Evolutionary conservation across 2,888 invertebrate species (phyloP).

Genomic region (Zaprionus lineosus): DNA sequence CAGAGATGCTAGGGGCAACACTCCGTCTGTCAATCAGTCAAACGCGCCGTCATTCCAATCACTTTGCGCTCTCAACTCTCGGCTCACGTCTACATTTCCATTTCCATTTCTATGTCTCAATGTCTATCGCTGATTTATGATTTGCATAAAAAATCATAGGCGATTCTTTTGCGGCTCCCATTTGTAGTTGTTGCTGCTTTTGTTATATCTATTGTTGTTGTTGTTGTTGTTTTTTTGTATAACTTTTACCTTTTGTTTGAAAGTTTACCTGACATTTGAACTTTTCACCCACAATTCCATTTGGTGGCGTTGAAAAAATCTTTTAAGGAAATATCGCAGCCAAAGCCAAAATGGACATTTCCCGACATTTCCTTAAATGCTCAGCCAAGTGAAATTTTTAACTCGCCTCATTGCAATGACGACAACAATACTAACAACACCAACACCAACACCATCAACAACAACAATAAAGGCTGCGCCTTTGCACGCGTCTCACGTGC

Average conservation of each 20-base stretch:
- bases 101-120: constrained; percentile 62
- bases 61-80: constrained; percentile 59
- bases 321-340: constrained; percentile 67
- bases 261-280: constrained; percentile 74
- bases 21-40: constrained; percentile 62
- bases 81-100: constrained; percentile 45
- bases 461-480: constrained; percentile 54
- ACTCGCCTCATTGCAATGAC: constrained; percentile 4
- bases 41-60: constrained; percentile 70
- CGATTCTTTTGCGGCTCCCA: constrained; percentile 63
- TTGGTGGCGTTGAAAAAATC: constrained; percentile 54
- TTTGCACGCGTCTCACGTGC: constrained; percentile 66
- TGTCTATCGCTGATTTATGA: constrained; percentile 70
- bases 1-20: constrained; percentile 4
- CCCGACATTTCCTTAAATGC: constrained; percentile 79
- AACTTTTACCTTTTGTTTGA: constrained; percentile 76
- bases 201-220: constrained; percentile 22
- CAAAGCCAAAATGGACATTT: constrained; percentile 76
- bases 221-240: constrained; percentile 13
- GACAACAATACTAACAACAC: constrained; percentile 11
- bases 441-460: too few relatives aligned
- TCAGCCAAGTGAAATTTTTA: constrained; percentile 73
- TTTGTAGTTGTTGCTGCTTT: constrained; percentile 40
- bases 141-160: constrained; percentile 77
- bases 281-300: constrained; percentile 80